Percentiles rank a stretch among this genome's conserved stretches.
Conservation (phyloP, 2,797 vertebrate genomes). For the Cryptoblepharus egeriae region DNA sequence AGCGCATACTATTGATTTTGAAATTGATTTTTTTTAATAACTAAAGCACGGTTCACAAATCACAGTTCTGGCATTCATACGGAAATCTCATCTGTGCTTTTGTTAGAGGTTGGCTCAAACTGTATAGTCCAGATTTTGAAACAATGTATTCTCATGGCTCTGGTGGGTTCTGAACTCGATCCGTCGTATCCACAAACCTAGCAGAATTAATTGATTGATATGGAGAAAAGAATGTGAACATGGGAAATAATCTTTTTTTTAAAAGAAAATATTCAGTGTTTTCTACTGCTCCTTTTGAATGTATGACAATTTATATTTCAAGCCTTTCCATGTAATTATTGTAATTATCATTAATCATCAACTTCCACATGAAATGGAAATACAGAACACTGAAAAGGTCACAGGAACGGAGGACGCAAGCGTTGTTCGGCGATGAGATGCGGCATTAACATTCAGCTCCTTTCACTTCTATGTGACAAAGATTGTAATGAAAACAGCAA, state of each 20-base stretch:
- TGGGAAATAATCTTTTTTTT: constrained; percentile 43
- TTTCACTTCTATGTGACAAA: constrained; percentile 65
- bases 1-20: constrained; percentile 74
- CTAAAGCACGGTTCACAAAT: constrained; percentile 68
- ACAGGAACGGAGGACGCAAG: constrained; percentile 69
- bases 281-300: constrained; percentile 70
- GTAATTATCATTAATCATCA: constrained; percentile 77
- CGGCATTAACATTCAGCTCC: constrained; percentile 69
- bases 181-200: constrained; percentile 5
- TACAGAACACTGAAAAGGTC: constrained; percentile 70
- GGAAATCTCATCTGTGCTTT: constrained; percentile 43
- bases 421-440: constrained; percentile 64
- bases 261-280: constrained; percentile 58
- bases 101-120: constrained; percentile 25
- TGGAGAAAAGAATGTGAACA: constrained; percentile 49
- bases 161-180: neutral
- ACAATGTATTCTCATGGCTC: neutral
- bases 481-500: constrained; percentile 75
- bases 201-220: constrained; percentile 45
- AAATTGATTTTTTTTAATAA: constrained; percentile 71
- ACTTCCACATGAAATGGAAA: constrained; percentile 74
- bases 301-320: constrained; percentile 72
- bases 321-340: constrained; percentile 71
- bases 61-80: constrained; percentile 61
- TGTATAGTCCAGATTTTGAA: constrained; percentile 4